Evolutionary conservation across 23 tunicate genomes (phyloP).

Genomic region (Aplidium turbinatum): DNA sequence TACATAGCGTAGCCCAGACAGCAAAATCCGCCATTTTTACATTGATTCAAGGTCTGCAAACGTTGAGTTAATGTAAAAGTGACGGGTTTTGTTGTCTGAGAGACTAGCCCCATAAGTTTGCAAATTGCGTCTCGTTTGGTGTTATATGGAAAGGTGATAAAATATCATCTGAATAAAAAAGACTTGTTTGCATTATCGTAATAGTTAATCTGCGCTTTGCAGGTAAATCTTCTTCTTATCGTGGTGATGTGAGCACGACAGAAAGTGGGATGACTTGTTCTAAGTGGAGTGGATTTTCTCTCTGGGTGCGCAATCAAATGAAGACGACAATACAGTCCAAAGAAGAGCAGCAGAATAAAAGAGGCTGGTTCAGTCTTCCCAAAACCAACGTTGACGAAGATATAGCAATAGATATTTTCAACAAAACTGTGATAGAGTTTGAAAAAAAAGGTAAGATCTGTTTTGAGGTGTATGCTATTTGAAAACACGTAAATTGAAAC

Average conservation of each 20-base stretch:
- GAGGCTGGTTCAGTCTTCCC: background rate
- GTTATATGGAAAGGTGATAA: too few relatives aligned
- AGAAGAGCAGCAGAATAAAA: background rate
- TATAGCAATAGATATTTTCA: background rate
- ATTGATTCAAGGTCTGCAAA: background rate
- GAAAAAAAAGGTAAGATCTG: conserved; percentile 22
- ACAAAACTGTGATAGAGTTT: conserved; percentile 3
- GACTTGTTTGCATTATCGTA: too few relatives aligned
- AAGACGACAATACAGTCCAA: background rate
- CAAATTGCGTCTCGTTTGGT: too few relatives aligned
- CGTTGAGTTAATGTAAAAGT: too few relatives aligned
- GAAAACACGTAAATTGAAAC: too few relatives aligned
- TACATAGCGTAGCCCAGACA: too few relatives aligned
- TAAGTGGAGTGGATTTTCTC: conserved; percentile 19
- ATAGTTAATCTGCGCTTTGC: too few relatives aligned
- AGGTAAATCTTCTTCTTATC: conserved; percentile 19
- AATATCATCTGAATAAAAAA: too few relatives aligned
- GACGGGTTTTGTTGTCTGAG: too few relatives aligned
- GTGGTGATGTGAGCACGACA: conserved; percentile 11
- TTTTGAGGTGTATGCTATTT: background rate
- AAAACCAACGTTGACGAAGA: background rate
- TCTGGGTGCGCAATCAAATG: conserved; percentile 6
- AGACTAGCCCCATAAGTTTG: too few relatives aligned
- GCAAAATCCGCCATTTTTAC: too few relatives aligned
- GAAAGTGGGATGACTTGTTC: conserved; percentile 29